Percentiles rank a stretch among this genome's conserved stretches.
phyloP scores from a whole-genome alignment of 2,113 vertebrate species.

The Macrotus californicus region DNA sequence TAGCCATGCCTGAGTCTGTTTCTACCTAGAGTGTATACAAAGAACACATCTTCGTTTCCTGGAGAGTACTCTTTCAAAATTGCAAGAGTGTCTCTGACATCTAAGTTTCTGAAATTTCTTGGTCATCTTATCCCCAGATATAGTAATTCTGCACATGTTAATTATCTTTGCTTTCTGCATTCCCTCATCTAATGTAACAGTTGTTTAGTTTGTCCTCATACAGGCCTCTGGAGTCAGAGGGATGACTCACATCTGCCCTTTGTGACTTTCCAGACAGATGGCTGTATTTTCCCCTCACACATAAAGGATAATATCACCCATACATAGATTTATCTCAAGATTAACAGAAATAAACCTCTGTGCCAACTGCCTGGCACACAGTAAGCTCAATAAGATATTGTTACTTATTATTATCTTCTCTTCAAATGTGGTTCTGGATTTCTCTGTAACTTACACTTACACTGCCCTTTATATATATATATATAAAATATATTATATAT shows the following conservation, averaged over 20 bases:
- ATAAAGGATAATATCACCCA: background rate
- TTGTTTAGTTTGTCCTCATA: background rate
- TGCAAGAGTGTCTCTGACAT: background rate
- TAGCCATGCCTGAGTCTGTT: background rate
- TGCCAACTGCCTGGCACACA: background rate
- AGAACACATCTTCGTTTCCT: background rate
- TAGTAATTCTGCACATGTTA: background rate
- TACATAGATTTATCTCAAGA: background rate
- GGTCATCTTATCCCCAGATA: background rate
- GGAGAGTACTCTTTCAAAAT: background rate
- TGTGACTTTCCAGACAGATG: background rate
- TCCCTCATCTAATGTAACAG: background rate
- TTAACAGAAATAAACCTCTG: background rate
- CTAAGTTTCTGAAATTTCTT: background rate
- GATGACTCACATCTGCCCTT: background rate
- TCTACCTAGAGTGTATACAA: background rate
- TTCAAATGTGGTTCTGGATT: background rate
- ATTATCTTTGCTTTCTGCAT: background rate
- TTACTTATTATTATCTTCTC: background rate
- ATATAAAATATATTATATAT: background rate
- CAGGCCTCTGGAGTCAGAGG: background rate
- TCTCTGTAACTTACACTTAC: background rate
- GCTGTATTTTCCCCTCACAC: background rate
- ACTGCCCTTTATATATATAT: background rate
- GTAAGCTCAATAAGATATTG: background rate